phyloP scores from a whole-genome alignment of 2,888 invertebrate genomes.

The Mythimna vitellina region DNA sequence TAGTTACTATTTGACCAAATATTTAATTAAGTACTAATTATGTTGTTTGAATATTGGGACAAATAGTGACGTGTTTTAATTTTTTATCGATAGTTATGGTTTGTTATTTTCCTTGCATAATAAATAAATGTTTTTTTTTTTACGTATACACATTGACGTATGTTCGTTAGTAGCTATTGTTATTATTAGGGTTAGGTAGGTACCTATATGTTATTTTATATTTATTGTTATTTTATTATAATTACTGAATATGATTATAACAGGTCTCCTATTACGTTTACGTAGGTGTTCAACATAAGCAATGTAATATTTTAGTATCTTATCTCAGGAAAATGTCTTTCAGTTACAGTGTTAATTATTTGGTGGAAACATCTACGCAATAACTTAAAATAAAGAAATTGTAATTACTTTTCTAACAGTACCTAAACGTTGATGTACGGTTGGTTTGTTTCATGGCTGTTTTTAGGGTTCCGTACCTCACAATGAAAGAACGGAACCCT shows the following conservation, averaged over 20 bases:
- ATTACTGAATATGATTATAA: neutral
- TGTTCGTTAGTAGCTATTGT: neutral
- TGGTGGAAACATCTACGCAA: neutral
- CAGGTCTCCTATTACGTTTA: neutral
- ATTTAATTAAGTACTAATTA: neutral
- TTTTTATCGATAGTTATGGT: slow-evolving; percentile 11
- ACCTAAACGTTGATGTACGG: too few relatives aligned
- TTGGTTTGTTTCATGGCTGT: too few relatives aligned
- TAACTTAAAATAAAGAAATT: neutral
- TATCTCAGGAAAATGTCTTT: slow-evolving; percentile 26
- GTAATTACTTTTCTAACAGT: too few relatives aligned
- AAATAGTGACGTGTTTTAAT: slow-evolving; percentile 5
- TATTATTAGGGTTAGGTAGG: neutral
- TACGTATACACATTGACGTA: neutral
- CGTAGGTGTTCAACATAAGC: slow-evolving; percentile 7
- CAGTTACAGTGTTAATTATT: neutral
- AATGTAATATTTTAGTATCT: slow-evolving; percentile 10
- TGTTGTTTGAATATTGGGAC: neutral
- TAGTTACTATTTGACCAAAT: neutral
- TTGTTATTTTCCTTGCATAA: slow-evolving; percentile 18
- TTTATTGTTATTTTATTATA: neutral
- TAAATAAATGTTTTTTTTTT: neutral
- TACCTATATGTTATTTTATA: neutral
- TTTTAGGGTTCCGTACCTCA: too few relatives aligned
- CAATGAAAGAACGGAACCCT: too few relatives aligned